Evolutionary conservation across 2,888 invertebrate genomes (phyloP).

Genomic region (Drosophila prostipennis): DNA sequence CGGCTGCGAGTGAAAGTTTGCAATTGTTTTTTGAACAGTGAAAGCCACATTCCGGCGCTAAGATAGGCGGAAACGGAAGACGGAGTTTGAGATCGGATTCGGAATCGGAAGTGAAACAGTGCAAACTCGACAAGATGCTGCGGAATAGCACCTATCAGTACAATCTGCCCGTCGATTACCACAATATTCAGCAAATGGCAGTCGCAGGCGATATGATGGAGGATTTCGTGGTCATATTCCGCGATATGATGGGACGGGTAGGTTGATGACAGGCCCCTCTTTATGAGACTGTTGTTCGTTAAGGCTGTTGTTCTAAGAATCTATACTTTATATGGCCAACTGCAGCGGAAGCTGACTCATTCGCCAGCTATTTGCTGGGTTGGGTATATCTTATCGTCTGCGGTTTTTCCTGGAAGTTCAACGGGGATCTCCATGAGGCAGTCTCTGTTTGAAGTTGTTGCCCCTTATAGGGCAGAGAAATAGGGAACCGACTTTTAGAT

Average conservation of each 20-base stretch:
- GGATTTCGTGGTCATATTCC: slow-evolving; percentile 89
- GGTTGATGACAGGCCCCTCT: slow-evolving; percentile 35
- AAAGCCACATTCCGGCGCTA: slow-evolving; percentile 55
- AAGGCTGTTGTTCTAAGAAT: neutral
- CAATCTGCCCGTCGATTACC: slow-evolving; percentile 87
- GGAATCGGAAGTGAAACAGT: slow-evolving; percentile 25
- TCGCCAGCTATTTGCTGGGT: slow-evolving; percentile 9
- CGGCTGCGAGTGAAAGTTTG: slow-evolving; percentile 43
- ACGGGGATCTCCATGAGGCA: slow-evolving; percentile 10
- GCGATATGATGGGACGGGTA: slow-evolving; percentile 90
- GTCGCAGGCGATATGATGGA: slow-evolving; percentile 89
- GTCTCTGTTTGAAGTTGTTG: slow-evolving; percentile 14
- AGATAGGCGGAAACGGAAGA: slow-evolving; percentile 34
- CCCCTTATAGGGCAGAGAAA: neutral
- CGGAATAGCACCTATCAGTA: slow-evolving; percentile 77
- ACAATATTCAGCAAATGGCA: slow-evolving; percentile 86
- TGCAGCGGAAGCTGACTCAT: slow-evolving; percentile 51
- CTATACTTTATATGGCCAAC: neutral
- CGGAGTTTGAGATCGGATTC: slow-evolving; percentile 23
- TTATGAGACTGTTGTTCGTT: neutral
- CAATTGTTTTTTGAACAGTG: slow-evolving; percentile 48
- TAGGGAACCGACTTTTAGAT: no score
- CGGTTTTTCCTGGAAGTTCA: slow-evolving; percentile 22
- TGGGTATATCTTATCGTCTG: slow-evolving; percentile 55
- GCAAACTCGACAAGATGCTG: slow-evolving; percentile 70